Evolutionary conservation across 2,888 invertebrate species (phyloP).

Genomic region (Portevinia maculata): DNA sequence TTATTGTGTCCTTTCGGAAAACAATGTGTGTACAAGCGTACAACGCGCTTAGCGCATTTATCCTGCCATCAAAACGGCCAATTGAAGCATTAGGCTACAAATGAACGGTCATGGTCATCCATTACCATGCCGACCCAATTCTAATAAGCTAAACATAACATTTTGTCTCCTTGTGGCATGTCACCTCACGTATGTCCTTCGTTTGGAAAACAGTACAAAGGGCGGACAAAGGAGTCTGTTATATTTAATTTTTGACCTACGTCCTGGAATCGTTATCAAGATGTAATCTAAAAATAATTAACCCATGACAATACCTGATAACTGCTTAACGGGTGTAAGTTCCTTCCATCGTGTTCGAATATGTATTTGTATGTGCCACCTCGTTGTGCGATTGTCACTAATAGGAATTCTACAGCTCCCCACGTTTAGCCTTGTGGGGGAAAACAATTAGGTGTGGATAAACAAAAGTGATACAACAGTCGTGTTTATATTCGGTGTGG

Average conservation of each 20-base stretch:
- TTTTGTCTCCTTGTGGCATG: conserved; percentile 30
- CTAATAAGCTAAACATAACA: conserved; percentile 42
- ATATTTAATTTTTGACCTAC: conserved; percentile 11
- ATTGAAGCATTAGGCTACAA: conserved; percentile 35
- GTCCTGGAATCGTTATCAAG: conserved; percentile 46
- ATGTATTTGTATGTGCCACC: conserved; percentile 21
- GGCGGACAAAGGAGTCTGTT: conserved; percentile 17
- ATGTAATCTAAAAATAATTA: conserved; percentile 73
- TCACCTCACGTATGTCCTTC: not conserved
- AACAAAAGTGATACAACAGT: conserved; percentile 44
- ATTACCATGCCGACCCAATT: conserved; percentile 21
- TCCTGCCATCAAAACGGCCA: conserved; percentile 28
- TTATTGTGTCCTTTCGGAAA: not conserved
- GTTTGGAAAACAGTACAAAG: not conserved
- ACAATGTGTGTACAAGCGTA: conserved; percentile 7
- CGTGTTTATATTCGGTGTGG: conserved; percentile 31
- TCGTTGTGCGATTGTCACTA: not conserved
- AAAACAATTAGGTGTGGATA: conserved; percentile 72
- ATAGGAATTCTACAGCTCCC: no score
- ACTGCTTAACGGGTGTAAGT: conserved; percentile 66
- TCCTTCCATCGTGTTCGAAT: conserved; percentile 55
- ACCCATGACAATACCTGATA: conserved; percentile 72
- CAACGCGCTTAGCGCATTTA: not conserved
- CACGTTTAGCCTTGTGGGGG: conserved; percentile 25
- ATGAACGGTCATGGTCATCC: conserved; percentile 20